Conservation (phyloP, 2,888 invertebrate genomes). For the Cecidostiba fungosa region DNA sequence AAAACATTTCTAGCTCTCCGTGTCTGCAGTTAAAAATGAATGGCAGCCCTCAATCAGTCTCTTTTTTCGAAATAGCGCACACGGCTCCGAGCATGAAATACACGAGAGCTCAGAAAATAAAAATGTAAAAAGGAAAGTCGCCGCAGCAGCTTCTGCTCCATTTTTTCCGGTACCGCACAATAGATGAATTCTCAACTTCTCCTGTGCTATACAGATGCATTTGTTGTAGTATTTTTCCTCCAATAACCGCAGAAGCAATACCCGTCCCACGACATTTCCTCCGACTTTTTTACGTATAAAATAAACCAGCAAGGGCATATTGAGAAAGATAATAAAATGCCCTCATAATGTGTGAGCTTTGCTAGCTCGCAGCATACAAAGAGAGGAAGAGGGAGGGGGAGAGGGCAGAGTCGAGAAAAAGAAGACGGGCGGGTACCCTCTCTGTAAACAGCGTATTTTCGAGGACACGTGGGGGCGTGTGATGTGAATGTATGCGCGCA, state of each 20-base stretch:
- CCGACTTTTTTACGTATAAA: no score
- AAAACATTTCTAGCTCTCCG: conserved; percentile 22
- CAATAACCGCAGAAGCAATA: no score
- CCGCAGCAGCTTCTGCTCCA: background rate
- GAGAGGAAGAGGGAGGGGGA: no score
- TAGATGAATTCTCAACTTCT: no score
- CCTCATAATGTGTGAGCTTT: background rate
- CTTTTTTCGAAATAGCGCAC: background rate
- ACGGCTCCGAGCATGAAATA: background rate
- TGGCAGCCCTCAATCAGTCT: conserved; percentile 13
- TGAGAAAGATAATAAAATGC: background rate
- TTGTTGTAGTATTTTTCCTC: no score
- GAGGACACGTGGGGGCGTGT: conserved; percentile 15
- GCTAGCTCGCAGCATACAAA: background rate
- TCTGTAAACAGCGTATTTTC: conserved; percentile 44
- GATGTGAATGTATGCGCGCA: background rate
- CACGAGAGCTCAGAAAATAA: background rate
- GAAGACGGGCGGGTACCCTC: background rate
- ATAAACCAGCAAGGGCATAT: background rate
- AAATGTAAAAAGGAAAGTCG: background rate
- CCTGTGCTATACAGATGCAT: no score
- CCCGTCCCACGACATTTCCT: no score
- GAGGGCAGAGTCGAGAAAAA: background rate
- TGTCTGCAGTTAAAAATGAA: background rate
- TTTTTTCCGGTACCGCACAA: background rate